Percentiles rank a stretch among this genome's conserved stretches.
phyloP scores from a whole-genome alignment of 1,140 invertebrate species.

The Drosophila athabasca region DNA sequence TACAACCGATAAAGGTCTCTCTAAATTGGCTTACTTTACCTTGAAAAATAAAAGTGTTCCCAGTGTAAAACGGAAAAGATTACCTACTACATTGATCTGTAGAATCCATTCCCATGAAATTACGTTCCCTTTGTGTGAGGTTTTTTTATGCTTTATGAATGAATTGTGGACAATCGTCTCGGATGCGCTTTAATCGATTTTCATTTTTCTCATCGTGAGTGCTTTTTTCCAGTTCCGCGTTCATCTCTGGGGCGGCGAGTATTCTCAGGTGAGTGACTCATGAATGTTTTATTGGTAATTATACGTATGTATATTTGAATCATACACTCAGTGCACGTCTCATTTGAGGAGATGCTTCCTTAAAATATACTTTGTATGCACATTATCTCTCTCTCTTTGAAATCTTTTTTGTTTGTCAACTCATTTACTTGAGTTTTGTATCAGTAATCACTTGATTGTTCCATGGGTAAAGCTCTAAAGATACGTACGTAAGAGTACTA shows the following conservation, averaged over 20 bases:
- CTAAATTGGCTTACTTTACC: constrained; percentile 47
- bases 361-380: constrained; percentile 12
- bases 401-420: constrained; percentile 29
- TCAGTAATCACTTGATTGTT: constrained; percentile 57
- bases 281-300: constrained; percentile 32
- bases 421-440: constrained; percentile 37
- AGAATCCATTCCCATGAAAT: constrained; percentile 33
- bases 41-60: constrained; percentile 10
- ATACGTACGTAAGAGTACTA: constrained; percentile 9
- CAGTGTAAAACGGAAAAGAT: constrained; percentile 22
- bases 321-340: constrained; percentile 37
- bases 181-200: constrained; percentile 24
- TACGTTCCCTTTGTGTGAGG: constrained; percentile 15
- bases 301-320: constrained; percentile 38
- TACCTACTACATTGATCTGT: background rate
- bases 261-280: constrained; percentile 38
- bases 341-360: constrained; percentile 43
- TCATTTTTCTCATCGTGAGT: constrained; percentile 26
- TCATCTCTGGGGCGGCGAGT: constrained; percentile 9
- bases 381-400: background rate
- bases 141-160: constrained; percentile 46
- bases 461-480: constrained; percentile 33
- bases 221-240: constrained; percentile 59
- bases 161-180: constrained; percentile 36
- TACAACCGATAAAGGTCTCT: constrained; percentile 15